A percentile compares a stretch with the other conserved stretches of the same genome.
Evolutionary conservation across 2,797 vertebrate species (phyloP).

Genomic region (Valencia hispanica): DNA sequence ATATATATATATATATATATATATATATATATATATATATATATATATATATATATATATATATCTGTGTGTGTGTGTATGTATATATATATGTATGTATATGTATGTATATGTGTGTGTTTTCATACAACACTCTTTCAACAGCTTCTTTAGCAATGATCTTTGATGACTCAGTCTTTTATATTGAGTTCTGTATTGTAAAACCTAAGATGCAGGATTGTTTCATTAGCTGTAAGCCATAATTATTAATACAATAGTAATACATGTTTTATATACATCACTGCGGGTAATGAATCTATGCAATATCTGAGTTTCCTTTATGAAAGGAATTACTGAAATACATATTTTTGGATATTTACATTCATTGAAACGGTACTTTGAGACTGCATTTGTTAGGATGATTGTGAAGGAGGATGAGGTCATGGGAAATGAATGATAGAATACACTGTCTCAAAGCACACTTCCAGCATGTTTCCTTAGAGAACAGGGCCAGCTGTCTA

Average conservation of each 20-base stretch:
- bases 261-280: background rate
- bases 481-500: constrained; percentile 71
- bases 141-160: background rate
- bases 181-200: background rate
- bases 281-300: background rate
- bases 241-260: background rate
- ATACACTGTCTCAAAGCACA: constrained; percentile 67
- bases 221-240: background rate
- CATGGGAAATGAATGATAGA: constrained; percentile 67
- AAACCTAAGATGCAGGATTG: background rate
- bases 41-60: too few species aligned
- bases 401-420: constrained; percentile 58
- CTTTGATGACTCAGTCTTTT: background rate
- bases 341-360: background rate
- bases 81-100: too few species aligned
- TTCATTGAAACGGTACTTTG: background rate
- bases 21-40: too few species aligned
- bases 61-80: too few species aligned
- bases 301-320: background rate
- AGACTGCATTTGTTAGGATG: constrained; percentile 28
- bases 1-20: too few species aligned
- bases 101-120: too few species aligned
- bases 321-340: background rate
- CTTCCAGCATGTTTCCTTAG: constrained; percentile 67
- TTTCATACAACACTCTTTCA: background rate